A percentile compares a stretch with the other conserved stretches of the same genome.
Conservation (phyloP, 2,113 vertebrate species). For the Poeciliopsis occidentalis region DNA sequence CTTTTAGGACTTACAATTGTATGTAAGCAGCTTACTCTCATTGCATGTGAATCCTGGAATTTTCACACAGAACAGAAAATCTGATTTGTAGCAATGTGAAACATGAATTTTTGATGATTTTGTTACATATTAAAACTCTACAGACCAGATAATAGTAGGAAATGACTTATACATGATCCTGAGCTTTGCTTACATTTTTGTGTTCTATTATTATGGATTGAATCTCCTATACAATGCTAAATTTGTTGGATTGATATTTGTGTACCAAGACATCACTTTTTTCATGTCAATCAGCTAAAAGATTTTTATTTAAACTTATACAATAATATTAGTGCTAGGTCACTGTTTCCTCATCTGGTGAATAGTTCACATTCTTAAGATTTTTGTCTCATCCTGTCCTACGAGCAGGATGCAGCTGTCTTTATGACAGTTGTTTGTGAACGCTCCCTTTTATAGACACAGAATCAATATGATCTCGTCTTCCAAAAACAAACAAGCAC, state of each 20-base stretch:
- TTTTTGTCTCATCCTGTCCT: constrained; percentile 32
- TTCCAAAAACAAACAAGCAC: constrained; percentile 28
- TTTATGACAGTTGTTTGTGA: constrained; percentile 37
- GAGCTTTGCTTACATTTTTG: neutral
- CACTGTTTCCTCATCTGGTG: constrained; percentile 8
- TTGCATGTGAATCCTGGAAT: constrained; percentile 33
- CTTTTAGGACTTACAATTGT: constrained; percentile 47
- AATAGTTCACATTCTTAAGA: constrained; percentile 37
- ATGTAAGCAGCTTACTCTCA: constrained; percentile 39
- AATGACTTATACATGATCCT: constrained; percentile 62
- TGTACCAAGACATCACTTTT: neutral
- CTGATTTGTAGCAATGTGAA: constrained; percentile 52
- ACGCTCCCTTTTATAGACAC: constrained; percentile 43
- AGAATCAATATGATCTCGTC: constrained; percentile 52
- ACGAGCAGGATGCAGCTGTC: constrained; percentile 69
- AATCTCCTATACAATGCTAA: neutral
- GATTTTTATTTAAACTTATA: neutral
- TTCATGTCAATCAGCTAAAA: neutral
- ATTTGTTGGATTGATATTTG: neutral
- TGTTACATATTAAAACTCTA: constrained; percentile 66
- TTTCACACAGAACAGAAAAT: constrained; percentile 41
- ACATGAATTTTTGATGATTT: constrained; percentile 70
- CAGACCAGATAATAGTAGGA: constrained; percentile 53
- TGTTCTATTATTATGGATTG: constrained; percentile 10
- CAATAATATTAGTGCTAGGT: constrained; percentile 26